Conservation (phyloP, 2,888 invertebrate species). For the Plemyria rubiginata region DNA sequence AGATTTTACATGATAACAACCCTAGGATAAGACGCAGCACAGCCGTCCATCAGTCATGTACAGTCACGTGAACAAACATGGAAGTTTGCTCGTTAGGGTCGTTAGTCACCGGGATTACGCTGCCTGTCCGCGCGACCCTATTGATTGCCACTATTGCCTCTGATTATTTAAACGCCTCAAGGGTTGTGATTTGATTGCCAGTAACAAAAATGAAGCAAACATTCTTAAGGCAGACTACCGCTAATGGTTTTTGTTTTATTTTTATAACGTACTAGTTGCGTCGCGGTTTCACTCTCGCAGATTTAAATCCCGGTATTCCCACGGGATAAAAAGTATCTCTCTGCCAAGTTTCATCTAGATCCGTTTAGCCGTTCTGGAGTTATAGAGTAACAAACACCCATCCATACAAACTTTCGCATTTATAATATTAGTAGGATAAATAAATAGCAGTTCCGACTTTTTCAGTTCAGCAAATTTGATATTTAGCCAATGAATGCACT, state of each 20-base stretch:
- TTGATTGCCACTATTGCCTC: constrained; percentile 47
- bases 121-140: constrained; percentile 51
- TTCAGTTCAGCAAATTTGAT: not conserved
- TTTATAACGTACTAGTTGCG: too few species aligned
- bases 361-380: too few species aligned
- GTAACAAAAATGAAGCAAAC: not conserved
- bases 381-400: too few species aligned
- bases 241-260: too few species aligned
- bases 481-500: not conserved
- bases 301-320: too few species aligned
- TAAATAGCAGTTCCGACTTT: not conserved
- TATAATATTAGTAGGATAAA: too few species aligned
- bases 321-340: too few species aligned
- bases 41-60: constrained; percentile 50
- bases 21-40: constrained; percentile 18
- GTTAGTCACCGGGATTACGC: constrained; percentile 55
- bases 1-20: constrained; percentile 8
- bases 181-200: constrained; percentile 21
- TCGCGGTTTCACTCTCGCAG: too few species aligned
- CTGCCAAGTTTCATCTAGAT: too few species aligned
- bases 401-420: too few species aligned
- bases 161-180: constrained; percentile 10
- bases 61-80: constrained; percentile 55
- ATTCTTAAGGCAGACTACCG: too few species aligned
- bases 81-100: constrained; percentile 57